Evolutionary conservation across 2,113 vertebrate genomes (phyloP).

Genomic region (Triplophysa dalaica): DNA sequence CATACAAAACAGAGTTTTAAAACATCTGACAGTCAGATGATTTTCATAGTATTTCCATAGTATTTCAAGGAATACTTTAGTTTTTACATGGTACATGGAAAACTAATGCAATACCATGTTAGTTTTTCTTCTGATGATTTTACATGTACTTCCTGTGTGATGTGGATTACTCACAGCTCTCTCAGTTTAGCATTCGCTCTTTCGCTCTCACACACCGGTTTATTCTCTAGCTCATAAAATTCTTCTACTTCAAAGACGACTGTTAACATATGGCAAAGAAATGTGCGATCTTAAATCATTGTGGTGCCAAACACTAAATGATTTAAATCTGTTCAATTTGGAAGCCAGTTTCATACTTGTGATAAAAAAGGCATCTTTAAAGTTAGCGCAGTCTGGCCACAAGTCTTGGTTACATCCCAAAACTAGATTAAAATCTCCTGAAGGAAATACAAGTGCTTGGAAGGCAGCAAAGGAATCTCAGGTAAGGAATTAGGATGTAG

Average conservation of each 20-base stretch:
- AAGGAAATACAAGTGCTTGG: not conserved
- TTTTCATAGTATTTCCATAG: too few relatives aligned
- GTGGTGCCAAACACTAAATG: constrained; percentile 22
- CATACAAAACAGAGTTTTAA: not conserved
- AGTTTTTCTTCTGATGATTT: not conserved
- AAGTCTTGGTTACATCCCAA: not conserved
- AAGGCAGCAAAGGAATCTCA: constrained; percentile 1
- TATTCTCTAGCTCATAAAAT: not conserved
- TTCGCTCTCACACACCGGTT: not conserved
- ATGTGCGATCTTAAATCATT: constrained; percentile 1
- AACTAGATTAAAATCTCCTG: not conserved
- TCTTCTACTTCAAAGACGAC: constrained; percentile 9
- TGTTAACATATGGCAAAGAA: constrained; percentile 19
- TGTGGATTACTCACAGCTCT: constrained; percentile 7
- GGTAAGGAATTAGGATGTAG: not conserved
- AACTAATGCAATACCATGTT: too few relatives aligned
- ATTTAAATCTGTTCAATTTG: constrained; percentile 27
- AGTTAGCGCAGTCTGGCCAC: not conserved
- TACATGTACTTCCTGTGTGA: constrained; percentile 10
- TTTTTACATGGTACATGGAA: too few relatives aligned
- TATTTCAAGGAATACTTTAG: too few relatives aligned
- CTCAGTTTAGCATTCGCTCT: not conserved
- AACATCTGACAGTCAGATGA: too few relatives aligned
- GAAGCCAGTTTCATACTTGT: not conserved
- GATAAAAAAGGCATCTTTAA: constrained; percentile 12